Evolutionary conservation across 2,888 invertebrate species (phyloP), one percentile per base, ranked within the genome.

Genomic region (Flabesymbios commensalis): DNA sequence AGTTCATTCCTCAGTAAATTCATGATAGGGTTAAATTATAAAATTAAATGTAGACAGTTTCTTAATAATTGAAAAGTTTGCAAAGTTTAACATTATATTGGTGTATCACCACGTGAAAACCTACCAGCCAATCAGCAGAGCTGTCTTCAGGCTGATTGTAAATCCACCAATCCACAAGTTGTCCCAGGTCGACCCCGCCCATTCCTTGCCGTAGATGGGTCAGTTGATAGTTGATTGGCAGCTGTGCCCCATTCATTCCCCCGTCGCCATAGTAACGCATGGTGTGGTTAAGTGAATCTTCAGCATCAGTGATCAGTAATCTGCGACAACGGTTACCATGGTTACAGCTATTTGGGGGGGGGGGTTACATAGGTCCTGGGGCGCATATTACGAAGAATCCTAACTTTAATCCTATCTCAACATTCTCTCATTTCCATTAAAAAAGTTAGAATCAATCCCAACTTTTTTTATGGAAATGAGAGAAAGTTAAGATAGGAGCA

Each of bases 231-330:
- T 68, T 71, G 54, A 70, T 54, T n/a, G 71, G 66, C 14, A 71
- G 58, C 39, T 68, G 52, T n/a, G 69, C 57, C 7, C 61, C 63
- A 29, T 29, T 47, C 14, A 43, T 26, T 1, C 59, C 57, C 19
- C 48, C 29, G 5, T 29, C n/a, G 5, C 77, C 75, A 59, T 76
- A 78, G 59, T 73, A 72, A 10, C 58, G 28, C 63, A 67, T 63
- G 1, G 72, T 65, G 14, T 68, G 45, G 17, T 72, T 57, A 42
- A 63, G 26, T 4, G 19, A 36, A n/a, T 57, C 63, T 3, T 43
- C 28, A 19, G 61, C 65, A 36, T 70, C 70, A 5, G 68, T 64
- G 4, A 67, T 24, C 19, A 70, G 54, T 17, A 70, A 32, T 52
- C 69, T 68, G 48, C 26, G 29, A 32, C 14, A 39, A 47, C n/a